Percentiles rank a stretch among this genome's conserved stretches.
Conservation (phyloP, 1,140 invertebrate genomes). For the Rhyzopertha dominica region DNA sequence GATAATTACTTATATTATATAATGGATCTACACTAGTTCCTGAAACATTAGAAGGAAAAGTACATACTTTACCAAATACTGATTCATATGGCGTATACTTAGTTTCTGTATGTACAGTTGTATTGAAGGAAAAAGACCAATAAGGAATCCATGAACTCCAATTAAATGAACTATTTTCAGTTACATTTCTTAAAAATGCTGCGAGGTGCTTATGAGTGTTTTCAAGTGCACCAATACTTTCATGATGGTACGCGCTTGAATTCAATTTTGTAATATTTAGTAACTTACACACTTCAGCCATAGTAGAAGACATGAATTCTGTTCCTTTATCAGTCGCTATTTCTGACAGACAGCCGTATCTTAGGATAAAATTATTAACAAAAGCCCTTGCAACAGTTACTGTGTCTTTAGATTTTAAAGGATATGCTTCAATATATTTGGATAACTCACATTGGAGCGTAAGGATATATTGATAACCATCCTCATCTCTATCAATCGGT, state of each 20-base stretch:
- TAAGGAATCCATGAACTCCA: too few species aligned
- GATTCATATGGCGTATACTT: too few species aligned
- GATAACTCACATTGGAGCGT: constrained; percentile 20
- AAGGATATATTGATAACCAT: constrained; percentile 22
- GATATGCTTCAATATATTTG: constrained; percentile 24
- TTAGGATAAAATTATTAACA: constrained; percentile 44
- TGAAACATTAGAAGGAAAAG: constrained; percentile 19
- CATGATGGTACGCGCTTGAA: too few species aligned
- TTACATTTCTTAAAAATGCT: too few species aligned
- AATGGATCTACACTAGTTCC: constrained; percentile 15
- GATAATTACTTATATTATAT: constrained; percentile 26
- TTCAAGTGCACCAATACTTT: too few species aligned
- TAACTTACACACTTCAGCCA: constrained; percentile 7
- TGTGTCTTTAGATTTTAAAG: constrained; percentile 18
- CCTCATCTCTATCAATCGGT: constrained; percentile 19
- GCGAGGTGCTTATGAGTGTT: too few species aligned
- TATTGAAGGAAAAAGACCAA: too few species aligned
- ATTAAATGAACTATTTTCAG: too few species aligned
- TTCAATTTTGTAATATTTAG: constrained; percentile 5
- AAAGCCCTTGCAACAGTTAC: constrained; percentile 18
- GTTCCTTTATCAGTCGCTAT: constrained; percentile 12
- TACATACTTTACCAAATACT: constrained; percentile 11
- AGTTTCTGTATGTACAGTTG: too few species aligned
- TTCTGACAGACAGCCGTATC: constrained; percentile 38
- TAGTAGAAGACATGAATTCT: constrained; percentile 5